Conservation (phyloP, 2,888 invertebrate species). For the Miltochrista miniata region DNA sequence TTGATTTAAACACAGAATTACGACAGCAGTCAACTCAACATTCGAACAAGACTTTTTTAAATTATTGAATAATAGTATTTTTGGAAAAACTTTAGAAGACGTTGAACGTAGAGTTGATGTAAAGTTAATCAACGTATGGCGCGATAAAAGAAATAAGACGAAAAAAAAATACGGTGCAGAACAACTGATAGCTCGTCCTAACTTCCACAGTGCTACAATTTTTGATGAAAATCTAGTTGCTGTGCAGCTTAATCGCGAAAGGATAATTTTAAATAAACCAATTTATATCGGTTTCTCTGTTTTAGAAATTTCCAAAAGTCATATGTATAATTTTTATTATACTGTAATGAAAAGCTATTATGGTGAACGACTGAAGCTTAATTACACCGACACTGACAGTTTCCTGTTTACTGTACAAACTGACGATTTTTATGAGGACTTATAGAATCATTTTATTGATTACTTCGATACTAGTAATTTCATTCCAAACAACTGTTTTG, state of each 20-base stretch:
- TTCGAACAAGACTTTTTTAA: too few relatives aligned
- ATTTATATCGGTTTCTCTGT: constrained; percentile 6
- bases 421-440: neutral
- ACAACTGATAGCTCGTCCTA: constrained; percentile 7
- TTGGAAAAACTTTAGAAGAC: too few relatives aligned
- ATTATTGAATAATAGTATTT: too few relatives aligned
- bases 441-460: neutral
- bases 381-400: constrained; percentile 1
- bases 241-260: neutral
- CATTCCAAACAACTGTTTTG: too few relatives aligned
- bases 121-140: neutral
- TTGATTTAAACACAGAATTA: constrained; percentile 1
- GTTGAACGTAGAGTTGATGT: too few relatives aligned
- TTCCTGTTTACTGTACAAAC: neutral
- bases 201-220: constrained; percentile 3
- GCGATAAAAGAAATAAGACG: neutral
- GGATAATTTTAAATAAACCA: neutral
- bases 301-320: constrained; percentile 6
- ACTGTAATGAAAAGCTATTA: constrained; percentile 2
- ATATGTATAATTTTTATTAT: constrained; percentile 8
- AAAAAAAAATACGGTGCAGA: constrained; percentile 1
- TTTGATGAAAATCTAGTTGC: constrained; percentile 1
- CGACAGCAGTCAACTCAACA: too few relatives aligned
- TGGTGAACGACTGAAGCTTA: neutral
- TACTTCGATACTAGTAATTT: neutral